Base-by-base conservation (phyloP, 2,888 invertebrate species). In the Oxytorus armatus region DNA sequence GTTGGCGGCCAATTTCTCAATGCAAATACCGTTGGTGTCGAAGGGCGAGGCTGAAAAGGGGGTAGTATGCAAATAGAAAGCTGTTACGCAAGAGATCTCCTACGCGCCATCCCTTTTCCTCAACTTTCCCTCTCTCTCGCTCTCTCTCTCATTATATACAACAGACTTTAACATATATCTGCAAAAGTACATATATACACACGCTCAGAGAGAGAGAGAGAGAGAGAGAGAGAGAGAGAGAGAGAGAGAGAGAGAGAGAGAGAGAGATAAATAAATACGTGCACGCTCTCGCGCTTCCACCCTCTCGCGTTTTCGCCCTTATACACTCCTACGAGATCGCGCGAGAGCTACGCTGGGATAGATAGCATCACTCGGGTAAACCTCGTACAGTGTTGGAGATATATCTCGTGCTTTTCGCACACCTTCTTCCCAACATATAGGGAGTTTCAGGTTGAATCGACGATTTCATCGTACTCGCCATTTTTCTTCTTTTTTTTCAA, bases 1-100 rank as follows among this genome's bases (percentile, higher is more conserved):
- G 87, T 88, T 84, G 85, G 85, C 87, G 89, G 90, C 90, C 91
- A 92, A 92, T 92, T 92, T 92, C 90, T 91, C 89, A 91, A 91
- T 91, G 91, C 91, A 92, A 92, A 92, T 91, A 91, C 88, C 88
- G 87, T 86, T 88, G 89, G 89, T 89, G 89, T 89, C 87, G 89
- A 88, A 88, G 88, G 84, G 88, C 87, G 88, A 85, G 87, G 84
- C 86, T 88, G 88, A 88, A 88, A 88, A 88, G 87, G 88, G 82
- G 86, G 88, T 88, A 85, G 89, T 88, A 89, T 89, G 89, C 90
- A 89, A 90, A 90, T 91, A 90, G 89, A 90, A 91, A 90, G 90
- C 90, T 90, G 90, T 90, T 90, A 90, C 88, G 85, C 83, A 69
- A 59, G 85, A 85, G 65, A 74, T 65, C 65, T 74, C 73, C 75